Percentiles rank a stretch among this genome's conserved stretches.
phyloP scores from a whole-genome alignment of 2,797 vertebrate genomes.

The Hyperoplus immaculatus region DNA sequence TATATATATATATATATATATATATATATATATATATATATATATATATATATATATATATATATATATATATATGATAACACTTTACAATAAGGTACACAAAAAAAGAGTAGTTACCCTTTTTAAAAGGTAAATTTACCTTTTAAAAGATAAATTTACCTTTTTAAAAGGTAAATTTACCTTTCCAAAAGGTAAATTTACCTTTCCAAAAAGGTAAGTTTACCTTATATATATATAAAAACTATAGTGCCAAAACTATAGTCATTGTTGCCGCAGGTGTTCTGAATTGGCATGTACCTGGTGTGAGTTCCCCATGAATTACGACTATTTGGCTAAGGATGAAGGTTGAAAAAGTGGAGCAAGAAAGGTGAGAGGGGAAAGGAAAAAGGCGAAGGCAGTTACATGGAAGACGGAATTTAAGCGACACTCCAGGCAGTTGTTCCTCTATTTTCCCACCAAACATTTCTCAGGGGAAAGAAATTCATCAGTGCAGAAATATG shows the following conservation, averaged over 20 bases:
- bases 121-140: too few relatives aligned
- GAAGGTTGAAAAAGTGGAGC: conserved; percentile 19
- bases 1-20: too few relatives aligned
- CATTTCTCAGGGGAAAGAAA: conserved; percentile 49
- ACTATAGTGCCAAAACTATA: neutral
- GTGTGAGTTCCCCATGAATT: conserved; percentile 1
- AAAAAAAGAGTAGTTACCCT: too few relatives aligned
- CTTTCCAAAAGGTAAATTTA: too few relatives aligned
- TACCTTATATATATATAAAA: too few relatives aligned
- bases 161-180: too few relatives aligned
- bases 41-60: neutral
- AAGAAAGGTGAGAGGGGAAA: conserved; percentile 8
- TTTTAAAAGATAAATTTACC: too few relatives aligned
- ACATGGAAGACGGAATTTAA: conserved; percentile 33
- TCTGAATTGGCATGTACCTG: neutral
- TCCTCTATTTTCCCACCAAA: conserved; percentile 57
- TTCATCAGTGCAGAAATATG: conserved; percentile 57
- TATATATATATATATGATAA: too few relatives aligned
- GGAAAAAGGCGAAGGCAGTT: conserved; percentile 27
- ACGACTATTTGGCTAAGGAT: conserved; percentile 1
- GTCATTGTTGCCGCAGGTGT: neutral
- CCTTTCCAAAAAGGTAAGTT: too few relatives aligned
- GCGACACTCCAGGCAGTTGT: conserved; percentile 33
- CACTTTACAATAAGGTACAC: too few relatives aligned
- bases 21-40: neutral